Percentiles rank a stretch among this genome's conserved stretches.
Conservation (phyloP, 2,888 invertebrate genomes). For the Meteorus colon region DNA sequence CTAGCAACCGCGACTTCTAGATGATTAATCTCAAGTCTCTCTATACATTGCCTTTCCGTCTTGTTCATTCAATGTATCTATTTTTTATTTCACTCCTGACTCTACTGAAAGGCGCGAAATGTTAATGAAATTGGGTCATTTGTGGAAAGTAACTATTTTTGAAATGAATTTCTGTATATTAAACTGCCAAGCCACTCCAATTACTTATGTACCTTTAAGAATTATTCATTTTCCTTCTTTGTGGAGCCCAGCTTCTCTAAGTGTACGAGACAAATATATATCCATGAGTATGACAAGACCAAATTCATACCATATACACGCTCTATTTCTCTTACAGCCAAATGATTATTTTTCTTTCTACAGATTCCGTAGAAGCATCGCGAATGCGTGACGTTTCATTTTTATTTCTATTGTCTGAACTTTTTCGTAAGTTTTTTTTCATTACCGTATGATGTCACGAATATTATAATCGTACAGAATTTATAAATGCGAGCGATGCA, state of each 20-base stretch:
- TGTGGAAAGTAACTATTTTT: conserved; percentile 41
- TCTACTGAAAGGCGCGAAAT: conserved; percentile 32
- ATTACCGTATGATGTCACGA: not conserved
- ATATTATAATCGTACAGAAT: too few relatives aligned
- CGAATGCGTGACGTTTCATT: not conserved
- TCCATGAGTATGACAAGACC: not conserved
- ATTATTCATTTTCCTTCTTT: conserved; percentile 56
- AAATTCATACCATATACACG: not conserved
- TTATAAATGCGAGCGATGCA: too few relatives aligned
- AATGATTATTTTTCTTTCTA: not conserved
- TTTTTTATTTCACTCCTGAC: conserved; percentile 34
- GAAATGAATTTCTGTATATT: conserved; percentile 56
- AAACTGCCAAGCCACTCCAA: conserved; percentile 58
- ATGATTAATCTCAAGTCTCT: conserved; percentile 48
- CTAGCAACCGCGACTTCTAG: conserved; percentile 13
- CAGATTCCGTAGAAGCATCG: not conserved
- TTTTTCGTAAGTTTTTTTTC: not conserved
- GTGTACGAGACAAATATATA: not conserved
- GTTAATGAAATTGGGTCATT: conserved; percentile 59
- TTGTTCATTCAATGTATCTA: conserved; percentile 32
- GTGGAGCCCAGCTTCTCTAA: conserved; percentile 36
- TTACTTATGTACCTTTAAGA: conserved; percentile 62
- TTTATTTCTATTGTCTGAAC: not conserved
- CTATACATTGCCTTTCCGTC: not conserved
- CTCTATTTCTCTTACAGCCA: not conserved